Base-by-base conservation (phyloP, 2,888 invertebrate genomes). In the Cantharis rustica region DNA sequence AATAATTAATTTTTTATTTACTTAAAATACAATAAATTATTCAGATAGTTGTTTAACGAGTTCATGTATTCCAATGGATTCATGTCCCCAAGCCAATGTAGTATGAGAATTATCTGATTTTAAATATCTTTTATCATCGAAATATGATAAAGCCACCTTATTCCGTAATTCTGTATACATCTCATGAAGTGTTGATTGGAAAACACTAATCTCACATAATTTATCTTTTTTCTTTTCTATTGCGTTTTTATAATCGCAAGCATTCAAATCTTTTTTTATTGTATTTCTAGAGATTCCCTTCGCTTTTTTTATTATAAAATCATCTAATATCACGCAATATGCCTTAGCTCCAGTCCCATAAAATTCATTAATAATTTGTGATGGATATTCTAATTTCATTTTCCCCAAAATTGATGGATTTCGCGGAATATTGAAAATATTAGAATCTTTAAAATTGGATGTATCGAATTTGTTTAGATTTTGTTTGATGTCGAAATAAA, bases 341-440 rank as follows among this genome's bases (percentile, higher is more conserved):
- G 62, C 47, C 63, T 66, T 72, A 17, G 17, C 17, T 2, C 17
- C 17, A 1, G 17, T 17, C 3, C 17, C 17, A 17, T 17, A 17
- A 17, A 17, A 71, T 16, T 10, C 47, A 16, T 13, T 16, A 27
- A 74, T 70, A 7, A 17, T n/a, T 13, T 20, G 11, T 26, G 66
- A 61, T n/a, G 75, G 17, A 26, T 68, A 70, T 23, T 74, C 70
- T 20, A 70, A 69, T 68, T 66, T 66, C 23, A 75, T 47, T 64
- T 47, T 71, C 20, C 75, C 68, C 17, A 71, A 16, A 0, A 16
- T 17, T 26, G 62, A 62, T 23, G n/a, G 17, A 16, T 26, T 16
- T 11, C 16, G 71, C 0, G 82, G 81, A 23, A 85, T 82, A 13
- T 76, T 70, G 71, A 82, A 84, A 11, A 71, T 10, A 80, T 86